Evolutionary conservation across 1,140 invertebrate species (phyloP), one percentile per base, ranked within the genome.

Genomic region (Physella acuta): DNA sequence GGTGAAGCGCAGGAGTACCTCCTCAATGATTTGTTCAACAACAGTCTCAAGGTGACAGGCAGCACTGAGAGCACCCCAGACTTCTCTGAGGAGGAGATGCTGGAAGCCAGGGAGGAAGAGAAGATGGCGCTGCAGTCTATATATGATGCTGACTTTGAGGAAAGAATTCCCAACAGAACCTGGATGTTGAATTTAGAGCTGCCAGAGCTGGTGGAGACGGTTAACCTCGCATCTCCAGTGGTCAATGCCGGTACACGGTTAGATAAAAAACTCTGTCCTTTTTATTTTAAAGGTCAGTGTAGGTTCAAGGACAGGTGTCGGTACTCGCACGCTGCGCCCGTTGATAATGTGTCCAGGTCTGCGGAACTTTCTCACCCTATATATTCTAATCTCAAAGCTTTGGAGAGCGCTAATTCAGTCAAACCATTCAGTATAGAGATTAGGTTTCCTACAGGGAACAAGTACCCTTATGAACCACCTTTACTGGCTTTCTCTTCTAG

Each of bases 111-210:
- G 58, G 61, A 77, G 39, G 81, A 84, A 36, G 82, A 84, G 75
- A 84, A 80, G 69, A 69, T 76, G 53, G 82, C 78, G 26, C 59
- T 84, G 16, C 30, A 80, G 69, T 74, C 81, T 28, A 84, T 84
- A 16, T 84, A 80, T 71, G 80, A 78, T 34, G 73, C 77, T 24
- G 71, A 65, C 17, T 82, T 84, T 73, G 66, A 68, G 62, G 80
- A 82, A 59, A 76, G 76, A 56, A 77, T 82, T 30, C 64, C 72
- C 5, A 77, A 79, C 58, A 76, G 60, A 65, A 70, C 79, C 3
- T 84, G 82, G 82, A 55, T 76, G 36, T 34, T 84, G 2, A 74
- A 74, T 58, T 49, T 82, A 28, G 73, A 80, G 39, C 66, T 81
- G 26, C 74, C 74, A 34, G 68, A 73, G 39, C 75, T 75, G 70